Conservation (phyloP, 2,888 invertebrate species). For the Arge pagana region DNA sequence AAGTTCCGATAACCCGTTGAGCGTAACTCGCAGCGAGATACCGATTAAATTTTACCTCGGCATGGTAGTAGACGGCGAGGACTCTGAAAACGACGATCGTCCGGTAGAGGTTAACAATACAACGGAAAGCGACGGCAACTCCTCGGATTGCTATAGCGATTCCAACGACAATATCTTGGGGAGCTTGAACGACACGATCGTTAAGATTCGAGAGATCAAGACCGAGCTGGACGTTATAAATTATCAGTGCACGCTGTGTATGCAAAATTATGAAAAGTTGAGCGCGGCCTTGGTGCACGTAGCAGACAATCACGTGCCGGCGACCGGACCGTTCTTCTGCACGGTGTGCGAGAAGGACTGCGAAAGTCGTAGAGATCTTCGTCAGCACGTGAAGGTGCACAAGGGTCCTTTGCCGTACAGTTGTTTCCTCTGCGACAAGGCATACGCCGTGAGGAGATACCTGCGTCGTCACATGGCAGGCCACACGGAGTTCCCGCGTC, state of each 20-base stretch:
- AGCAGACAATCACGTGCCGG: constrained; percentile 51
- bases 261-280: constrained; percentile 47
- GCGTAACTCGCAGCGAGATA: no score
- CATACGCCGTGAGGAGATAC: constrained; percentile 50
- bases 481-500: constrained; percentile 50
- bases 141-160: constrained; percentile 42
- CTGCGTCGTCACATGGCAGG: constrained; percentile 53
- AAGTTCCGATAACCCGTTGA: not conserved
- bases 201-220: constrained; percentile 52
- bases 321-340: constrained; percentile 60
- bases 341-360: constrained; percentile 66
- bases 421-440: constrained; percentile 52
- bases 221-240: constrained; percentile 36
- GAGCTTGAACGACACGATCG: constrained; percentile 51
- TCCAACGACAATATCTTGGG: constrained; percentile 45
- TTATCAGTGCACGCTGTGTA: constrained; percentile 52
- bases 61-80: constrained; percentile 6
- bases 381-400: constrained; percentile 64
- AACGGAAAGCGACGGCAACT: constrained; percentile 24
- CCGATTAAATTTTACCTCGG: not conserved
- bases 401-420: constrained; percentile 63
- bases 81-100: constrained; percentile 5
- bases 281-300: constrained; percentile 45
- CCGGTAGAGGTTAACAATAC: not conserved
- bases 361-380: constrained; percentile 62